Base-by-base conservation (phyloP, 2,113 vertebrate genomes). In the Nothobranchius furzeri region DNA sequence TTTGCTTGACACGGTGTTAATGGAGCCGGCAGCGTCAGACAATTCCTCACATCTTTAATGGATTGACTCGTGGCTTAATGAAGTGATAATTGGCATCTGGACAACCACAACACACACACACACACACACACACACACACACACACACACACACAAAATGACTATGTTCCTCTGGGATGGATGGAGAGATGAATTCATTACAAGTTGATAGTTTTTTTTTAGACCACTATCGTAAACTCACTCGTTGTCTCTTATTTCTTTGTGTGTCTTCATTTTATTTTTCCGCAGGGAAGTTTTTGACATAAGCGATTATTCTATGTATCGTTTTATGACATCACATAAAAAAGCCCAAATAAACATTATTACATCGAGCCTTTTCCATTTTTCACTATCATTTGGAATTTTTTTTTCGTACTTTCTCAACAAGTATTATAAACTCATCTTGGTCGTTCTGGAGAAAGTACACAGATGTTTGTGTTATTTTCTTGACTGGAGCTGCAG, bases 51-150 rank as follows among this genome's bases (percentile, higher is more conserved):
- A 72, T 58, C 59, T 63, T 30, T 87, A 81, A 84, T 75, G 73
- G 70, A 84, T 74, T 60, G 84, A 81, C 67, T 64, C n/a, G 12
- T 48, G 59, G 53, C 66, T 79, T 91, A 84, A 89, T 87, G 81
- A 90, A 85, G 76, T 85, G 79, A 81, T 80, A 80, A 72, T 64
- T 78, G 61, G 82, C 78, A 81, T 84, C 71, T 79, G 79, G 75
- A 77, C 82, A 83, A 76, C 73, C 54, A 46, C 20, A 60, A 47
- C 4, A 61, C 86, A 84, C 66, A 82, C 91, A 83, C 60, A 42
- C 40, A 42, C 40, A 8, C 7, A 45, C 61, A 83, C 82, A 40
- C 71, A 57, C 17, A 55, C 65, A 42, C 57, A 45, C 43, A 15
- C 70, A 60, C 42, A 55, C 55, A 49, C 50, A 0, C 46, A 14